Percentiles rank a stretch among this genome's conserved stretches.
phyloP scores from a whole-genome alignment of 1,140 invertebrate species.

The Macrostomum lignano region DNA sequence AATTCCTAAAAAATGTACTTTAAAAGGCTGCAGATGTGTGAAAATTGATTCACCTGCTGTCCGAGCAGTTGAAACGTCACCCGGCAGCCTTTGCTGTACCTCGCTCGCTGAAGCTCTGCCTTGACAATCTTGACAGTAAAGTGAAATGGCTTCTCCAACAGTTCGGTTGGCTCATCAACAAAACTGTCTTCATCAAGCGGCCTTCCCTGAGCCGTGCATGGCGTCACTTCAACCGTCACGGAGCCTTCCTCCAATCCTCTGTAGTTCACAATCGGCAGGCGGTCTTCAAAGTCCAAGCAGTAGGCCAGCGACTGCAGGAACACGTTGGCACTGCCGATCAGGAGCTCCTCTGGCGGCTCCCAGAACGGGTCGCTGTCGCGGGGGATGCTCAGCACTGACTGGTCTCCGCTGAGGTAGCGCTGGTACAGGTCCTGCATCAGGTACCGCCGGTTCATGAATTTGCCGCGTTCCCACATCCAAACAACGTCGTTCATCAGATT shows the following conservation, averaged over 20 bases:
- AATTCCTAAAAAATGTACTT: too few relatives aligned
- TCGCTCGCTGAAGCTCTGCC: too few relatives aligned
- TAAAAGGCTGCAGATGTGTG: too few relatives aligned
- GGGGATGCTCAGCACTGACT: constrained; percentile 13
- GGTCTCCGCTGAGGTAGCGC: constrained; percentile 24
- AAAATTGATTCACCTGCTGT: too few relatives aligned
- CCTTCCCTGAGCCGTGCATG: constrained; percentile 25
- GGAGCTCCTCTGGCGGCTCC: constrained; percentile 25
- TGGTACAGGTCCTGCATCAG: constrained; percentile 28
- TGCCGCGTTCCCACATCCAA: constrained; percentile 27
- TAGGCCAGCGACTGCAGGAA: constrained; percentile 24
- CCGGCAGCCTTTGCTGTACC: too few relatives aligned
- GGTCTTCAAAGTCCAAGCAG: constrained; percentile 24
- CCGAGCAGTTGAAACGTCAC: too few relatives aligned
- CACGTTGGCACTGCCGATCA: constrained; percentile 23
- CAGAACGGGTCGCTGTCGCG: constrained; percentile 27
- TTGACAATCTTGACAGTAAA: too few relatives aligned
- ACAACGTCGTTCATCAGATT: constrained; percentile 23
- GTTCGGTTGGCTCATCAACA: constrained; percentile 24
- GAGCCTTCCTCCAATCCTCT: constrained; percentile 24
- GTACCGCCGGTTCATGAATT: constrained; percentile 26
- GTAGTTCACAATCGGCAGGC: constrained; percentile 19
- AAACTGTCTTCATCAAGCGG: constrained; percentile 20
- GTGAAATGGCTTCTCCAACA: too few relatives aligned
- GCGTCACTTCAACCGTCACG: constrained; percentile 18